Base-by-base conservation (phyloP, 1,140 invertebrate species). In the Ceratosolen solmsi region DNA sequence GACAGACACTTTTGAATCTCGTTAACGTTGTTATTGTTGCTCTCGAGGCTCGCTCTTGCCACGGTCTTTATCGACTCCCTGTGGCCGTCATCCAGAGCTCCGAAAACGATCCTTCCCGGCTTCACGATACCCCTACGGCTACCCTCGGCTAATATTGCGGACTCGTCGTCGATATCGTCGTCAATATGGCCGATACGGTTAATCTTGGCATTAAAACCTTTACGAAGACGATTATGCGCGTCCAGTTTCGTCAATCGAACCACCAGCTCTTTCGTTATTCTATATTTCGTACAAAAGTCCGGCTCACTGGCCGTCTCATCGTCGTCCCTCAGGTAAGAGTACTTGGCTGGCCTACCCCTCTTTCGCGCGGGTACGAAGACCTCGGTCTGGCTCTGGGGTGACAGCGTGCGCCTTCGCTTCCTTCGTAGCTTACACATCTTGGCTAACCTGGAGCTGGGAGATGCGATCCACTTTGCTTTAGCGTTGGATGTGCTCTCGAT, bases 231-330 rank as follows among this genome's bases (percentile, higher is more conserved):
- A 65, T 56, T 20, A 73, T 71, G 74, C 46, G 68, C 51, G 27
- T 83, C 73, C 56, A 83, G 49, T 71, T 80, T 83, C 20, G 51
- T 83, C 41, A 83, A 71, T 49, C 36, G 60, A n/a, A 83, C 78
- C 33, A 80, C 82, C 51, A 83, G 65, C 20, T 80, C 51, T 71
- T 83, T 83, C 7, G 77, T 83, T 22, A 83, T 75, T 54, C 36
- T 33, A 33, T 74, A 78, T 56, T 74, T 79, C 2, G 27, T 41
- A 25, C 65, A 54, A 72, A 78, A 73, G 27, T 71, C 71, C 25
- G 51, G 49, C 51, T 74, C 46, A 27, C 46, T 51, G n/a, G 1
- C n/a, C 9, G 30, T 74, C 25, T 54, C 30, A 1, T 36, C 51
- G 25, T 51, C 46, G n/a, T 74, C 72, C 51, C 15, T 58, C 33